Base-by-base conservation (phyloP, 2,888 invertebrate genomes). In the Drosophila mimica region DNA sequence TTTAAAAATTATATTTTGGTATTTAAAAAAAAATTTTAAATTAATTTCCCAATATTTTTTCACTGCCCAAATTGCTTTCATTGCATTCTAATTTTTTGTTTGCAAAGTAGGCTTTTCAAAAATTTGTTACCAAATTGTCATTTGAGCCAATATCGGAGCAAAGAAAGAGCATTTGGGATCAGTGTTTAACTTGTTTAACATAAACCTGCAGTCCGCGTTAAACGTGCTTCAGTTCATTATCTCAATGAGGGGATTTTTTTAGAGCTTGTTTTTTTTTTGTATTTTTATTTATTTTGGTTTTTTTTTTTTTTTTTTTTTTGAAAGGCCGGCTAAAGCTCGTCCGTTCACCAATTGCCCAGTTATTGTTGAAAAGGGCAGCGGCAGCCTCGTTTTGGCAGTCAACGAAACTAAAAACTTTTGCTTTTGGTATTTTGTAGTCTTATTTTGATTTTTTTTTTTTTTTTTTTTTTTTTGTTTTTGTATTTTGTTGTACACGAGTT, bases 301-400 rank as follows among this genome's bases (percentile, higher is more conserved):
- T 40, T 25, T 59, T 31, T 43, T 25, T 49, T 71, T 40, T 5
- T 28, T 25, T 17, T 20, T 70, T 69, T 75, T 76, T 70, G 79
- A 69, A 79, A 79, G 80, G 66, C 65, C 54, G 48, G 46, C 53
- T 52, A 51, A 43, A 69, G 68, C 58, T 38, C 38, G 73, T 64
- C 58, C 64, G 54, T 62, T 59, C 61, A 38, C 69, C 66, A 51
- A 61, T 20, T 56, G 30, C 17, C 17, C 46, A 48, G 36, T 56
- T 62, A 38, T 36, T 49, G 72, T 58, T 58, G 73, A 48, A 64
- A 70, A 70, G 70, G 59, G 63, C 58, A 49, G 54, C 54, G 15
- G 36, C 70, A 70, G 75, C 62, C 70, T 70, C 54, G 71, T 43
- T 54, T 59, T 31, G 53, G 7, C 61, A 64, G 56, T 61, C 51